Evolutionary conservation across 2,797 vertebrate species (phyloP).

Genomic region (Danio choprae): DNA sequence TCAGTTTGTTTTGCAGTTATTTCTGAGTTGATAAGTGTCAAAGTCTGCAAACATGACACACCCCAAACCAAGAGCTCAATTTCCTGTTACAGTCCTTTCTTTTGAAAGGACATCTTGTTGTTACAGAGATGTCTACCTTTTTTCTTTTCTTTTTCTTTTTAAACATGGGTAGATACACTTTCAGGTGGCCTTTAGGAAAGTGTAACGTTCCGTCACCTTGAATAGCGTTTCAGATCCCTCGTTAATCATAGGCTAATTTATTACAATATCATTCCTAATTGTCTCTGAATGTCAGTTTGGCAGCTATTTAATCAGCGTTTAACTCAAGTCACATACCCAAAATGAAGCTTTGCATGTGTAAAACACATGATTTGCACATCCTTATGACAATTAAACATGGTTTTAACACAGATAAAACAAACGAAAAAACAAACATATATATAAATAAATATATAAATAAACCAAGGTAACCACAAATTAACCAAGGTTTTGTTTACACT

Average conservation of each 20-base stretch:
- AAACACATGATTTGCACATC: neutral
- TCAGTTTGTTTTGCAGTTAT: neutral
- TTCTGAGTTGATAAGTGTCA: neutral
- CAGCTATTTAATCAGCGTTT: conserved; percentile 17
- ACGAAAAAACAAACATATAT: too few species aligned
- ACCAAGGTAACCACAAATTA: too few species aligned
- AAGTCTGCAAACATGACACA: neutral
- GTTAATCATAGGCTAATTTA: neutral
- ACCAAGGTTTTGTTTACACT: too few species aligned
- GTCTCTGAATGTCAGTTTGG: conserved; percentile 8
- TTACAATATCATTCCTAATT: neutral
- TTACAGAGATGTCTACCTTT: neutral
- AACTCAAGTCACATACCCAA: neutral
- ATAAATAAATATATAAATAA: too few species aligned
- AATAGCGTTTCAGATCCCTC: neutral
- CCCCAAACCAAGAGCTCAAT: neutral
- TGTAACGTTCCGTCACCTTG: neutral
- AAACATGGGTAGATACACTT: neutral
- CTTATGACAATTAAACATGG: neutral
- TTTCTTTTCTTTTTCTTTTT: neutral
- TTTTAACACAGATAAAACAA: too few species aligned
- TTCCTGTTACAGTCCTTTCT: neutral
- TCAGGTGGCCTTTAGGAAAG: neutral
- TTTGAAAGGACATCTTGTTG: neutral
- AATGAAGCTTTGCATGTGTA: neutral